Conservation (phyloP, 2,113 vertebrate species). For the rabbit (Oryctolagus cuniculus) region DNA sequence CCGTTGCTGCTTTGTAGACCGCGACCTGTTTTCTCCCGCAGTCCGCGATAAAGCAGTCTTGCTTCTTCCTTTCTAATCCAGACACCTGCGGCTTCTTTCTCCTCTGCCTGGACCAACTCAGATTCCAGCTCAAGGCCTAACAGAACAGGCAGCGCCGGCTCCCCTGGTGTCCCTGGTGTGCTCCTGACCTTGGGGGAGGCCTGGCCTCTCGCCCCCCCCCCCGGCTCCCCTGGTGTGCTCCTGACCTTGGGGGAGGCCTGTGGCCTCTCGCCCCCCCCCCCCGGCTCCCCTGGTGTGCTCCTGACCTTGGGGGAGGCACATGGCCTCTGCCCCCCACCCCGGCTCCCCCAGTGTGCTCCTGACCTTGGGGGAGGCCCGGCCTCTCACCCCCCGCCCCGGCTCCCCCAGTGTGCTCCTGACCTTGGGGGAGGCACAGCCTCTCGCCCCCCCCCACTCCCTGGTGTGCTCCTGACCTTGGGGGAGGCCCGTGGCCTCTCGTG, state of each 20-base stretch:
- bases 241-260: not conserved
- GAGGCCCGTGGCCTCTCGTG: too few relatives aligned
- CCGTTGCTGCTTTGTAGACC: too few relatives aligned
- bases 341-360: too few relatives aligned
- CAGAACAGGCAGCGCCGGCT: not conserved
- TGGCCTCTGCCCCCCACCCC: too few relatives aligned
- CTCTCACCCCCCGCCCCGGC: too few relatives aligned
- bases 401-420: too few relatives aligned
- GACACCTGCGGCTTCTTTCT: not conserved
- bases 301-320: not conserved
- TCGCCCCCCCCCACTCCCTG: too few relatives aligned
- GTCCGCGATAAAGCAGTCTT: too few relatives aligned
- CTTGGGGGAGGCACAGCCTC: not conserved
- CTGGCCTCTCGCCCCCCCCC: accelerated
- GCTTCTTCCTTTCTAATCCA: not conserved
- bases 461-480: not conserved
- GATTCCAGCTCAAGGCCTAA: not conserved
- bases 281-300: too few relatives aligned
- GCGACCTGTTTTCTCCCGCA: not conserved
- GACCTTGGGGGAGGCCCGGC: not conserved
- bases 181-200: not conserved
- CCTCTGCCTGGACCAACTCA: not conserved
- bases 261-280: too few relatives aligned
- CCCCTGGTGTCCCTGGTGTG: too few relatives aligned
- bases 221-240: accelerated